Evolutionary conservation across 2,797 vertebrate genomes (phyloP).

Genomic region (Fratercula arctica): DNA sequence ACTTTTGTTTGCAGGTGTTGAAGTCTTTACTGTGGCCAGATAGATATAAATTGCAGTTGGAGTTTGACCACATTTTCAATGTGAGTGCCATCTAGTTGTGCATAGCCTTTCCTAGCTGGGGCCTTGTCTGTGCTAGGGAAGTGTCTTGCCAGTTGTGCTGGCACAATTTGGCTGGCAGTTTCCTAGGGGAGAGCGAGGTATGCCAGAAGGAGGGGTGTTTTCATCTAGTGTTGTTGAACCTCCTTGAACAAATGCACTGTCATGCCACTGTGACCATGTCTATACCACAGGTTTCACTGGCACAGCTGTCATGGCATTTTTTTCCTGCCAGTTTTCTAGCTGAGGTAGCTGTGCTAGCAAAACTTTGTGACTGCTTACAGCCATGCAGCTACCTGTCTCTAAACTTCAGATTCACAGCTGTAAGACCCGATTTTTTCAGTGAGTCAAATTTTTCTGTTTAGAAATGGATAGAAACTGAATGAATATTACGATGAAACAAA

Average conservation of each 20-base stretch:
- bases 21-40: not conserved
- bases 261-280: not conserved
- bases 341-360: not conserved
- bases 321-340: not conserved
- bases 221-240: not conserved
- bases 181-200: not conserved
- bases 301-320: not conserved
- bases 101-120: not conserved
- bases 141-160: not conserved
- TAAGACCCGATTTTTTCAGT: not conserved
- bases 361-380: not conserved
- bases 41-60: not conserved
- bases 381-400: not conserved
- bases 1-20: not conserved
- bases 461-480: not conserved
- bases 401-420: not conserved
- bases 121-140: not conserved
- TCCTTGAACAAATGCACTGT: not conserved
- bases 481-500: not conserved
- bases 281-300: not conserved
- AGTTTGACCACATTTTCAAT: not conserved
- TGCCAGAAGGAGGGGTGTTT: not conserved
- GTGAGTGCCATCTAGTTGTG: not conserved
- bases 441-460: not conserved
- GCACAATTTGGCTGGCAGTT: not conserved